Evolutionary conservation across 1,140 invertebrate genomes (phyloP).

Genomic region (Magallana angulata): DNA sequence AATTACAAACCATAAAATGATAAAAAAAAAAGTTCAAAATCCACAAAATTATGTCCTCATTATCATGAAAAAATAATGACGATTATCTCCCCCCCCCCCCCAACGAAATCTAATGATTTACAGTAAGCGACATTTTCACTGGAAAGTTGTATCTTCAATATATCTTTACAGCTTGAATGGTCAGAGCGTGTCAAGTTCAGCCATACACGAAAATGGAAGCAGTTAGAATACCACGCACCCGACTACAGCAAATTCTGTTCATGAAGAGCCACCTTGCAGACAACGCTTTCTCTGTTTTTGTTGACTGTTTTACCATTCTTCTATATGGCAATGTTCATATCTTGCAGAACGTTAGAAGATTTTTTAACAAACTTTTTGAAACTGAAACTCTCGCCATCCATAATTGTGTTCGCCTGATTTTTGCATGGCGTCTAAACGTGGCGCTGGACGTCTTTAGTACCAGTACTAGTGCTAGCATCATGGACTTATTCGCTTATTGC

Average conservation of each 20-base stretch:
- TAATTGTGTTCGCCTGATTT: neutral
- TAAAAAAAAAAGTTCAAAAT: neutral
- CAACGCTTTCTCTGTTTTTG: neutral
- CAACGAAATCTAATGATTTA: neutral
- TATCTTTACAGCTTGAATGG: constrained; percentile 2
- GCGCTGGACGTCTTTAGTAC: neutral
- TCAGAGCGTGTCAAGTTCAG: constrained; percentile 17
- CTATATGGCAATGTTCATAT: neutral
- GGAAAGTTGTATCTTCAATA: neutral
- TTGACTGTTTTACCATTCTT: neutral
- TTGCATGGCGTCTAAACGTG: neutral
- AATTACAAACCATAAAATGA: neutral
- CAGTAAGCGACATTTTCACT: neutral
- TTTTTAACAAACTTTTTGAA: neutral
- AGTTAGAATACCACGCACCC: neutral
- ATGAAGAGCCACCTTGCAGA: neutral
- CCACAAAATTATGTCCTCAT: neutral
- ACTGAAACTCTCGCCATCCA: neutral
- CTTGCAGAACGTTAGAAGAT: neutral
- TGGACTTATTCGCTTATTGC: too few species aligned
- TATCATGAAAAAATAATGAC: neutral
- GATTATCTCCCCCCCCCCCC: too few species aligned
- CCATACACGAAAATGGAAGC: neutral
- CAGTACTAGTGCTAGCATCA: too few species aligned
- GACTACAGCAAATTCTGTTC: neutral